phyloP scores from a whole-genome alignment of 2,113 vertebrate genomes.

The Cottus gobio region DNA sequence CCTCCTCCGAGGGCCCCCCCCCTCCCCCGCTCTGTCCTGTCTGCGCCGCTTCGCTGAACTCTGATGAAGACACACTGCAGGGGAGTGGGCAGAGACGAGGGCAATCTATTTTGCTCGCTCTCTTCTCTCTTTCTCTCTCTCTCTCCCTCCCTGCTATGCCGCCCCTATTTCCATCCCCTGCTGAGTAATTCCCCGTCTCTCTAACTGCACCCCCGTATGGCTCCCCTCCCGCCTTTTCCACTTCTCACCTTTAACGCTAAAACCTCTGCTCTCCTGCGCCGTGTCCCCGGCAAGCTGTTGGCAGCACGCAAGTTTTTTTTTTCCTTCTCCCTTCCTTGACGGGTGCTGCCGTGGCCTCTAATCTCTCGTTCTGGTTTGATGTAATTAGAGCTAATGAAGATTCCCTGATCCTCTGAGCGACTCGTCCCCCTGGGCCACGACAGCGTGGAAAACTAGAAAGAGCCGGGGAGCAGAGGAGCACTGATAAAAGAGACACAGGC shows the following conservation, averaged over 20 bases:
- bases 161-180: constrained; percentile 41
- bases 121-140: constrained; percentile 12
- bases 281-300: constrained; percentile 44
- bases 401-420: constrained; percentile 80
- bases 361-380: constrained; percentile 83
- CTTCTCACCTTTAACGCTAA: constrained; percentile 69
- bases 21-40: constrained; percentile 54
- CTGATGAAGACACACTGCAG: constrained; percentile 80
- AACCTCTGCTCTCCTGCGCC: constrained; percentile 54
- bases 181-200: constrained; percentile 63
- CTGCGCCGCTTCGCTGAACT: constrained; percentile 66
- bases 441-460: constrained; percentile 71
- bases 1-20: constrained; percentile 51
- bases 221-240: constrained; percentile 58
- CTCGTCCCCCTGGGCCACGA: constrained; percentile 74
- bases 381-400: constrained; percentile 86
- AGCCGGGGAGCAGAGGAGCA: constrained; percentile 65
- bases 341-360: constrained; percentile 76
- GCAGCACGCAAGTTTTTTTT: constrained; percentile 41
- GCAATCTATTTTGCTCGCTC: constrained; percentile 74
- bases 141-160: constrained; percentile 38
- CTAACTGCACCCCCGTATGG: constrained; percentile 54
- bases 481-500: constrained; percentile 75
- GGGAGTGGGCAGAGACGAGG: constrained; percentile 73
- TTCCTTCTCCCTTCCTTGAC: constrained; percentile 52